Evolutionary conservation across 2,888 invertebrate species (phyloP), one percentile per base, ranked within the genome.

Genomic region (Hydroisotoma schaefferi): DNA sequence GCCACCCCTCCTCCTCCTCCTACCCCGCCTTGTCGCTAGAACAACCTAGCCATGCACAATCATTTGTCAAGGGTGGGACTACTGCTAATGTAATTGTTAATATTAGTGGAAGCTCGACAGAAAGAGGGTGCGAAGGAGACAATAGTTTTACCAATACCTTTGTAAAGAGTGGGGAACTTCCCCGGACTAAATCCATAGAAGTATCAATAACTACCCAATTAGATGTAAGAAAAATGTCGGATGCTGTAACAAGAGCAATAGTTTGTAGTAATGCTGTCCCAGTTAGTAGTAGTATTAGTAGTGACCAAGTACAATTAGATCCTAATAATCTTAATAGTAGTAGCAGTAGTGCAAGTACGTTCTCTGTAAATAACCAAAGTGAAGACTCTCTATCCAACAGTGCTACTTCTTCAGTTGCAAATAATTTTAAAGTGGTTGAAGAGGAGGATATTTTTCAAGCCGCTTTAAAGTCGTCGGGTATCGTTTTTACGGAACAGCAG

Each of bases 381-480:
- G n/a, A 5, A 5, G 5, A 5, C 15, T 15, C n/a, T 5, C 15
- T 8, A 5, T 20, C 5, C 40, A 4, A 15, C 3, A 5, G n/a
- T 5, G 40, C 5, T 5, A 40, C 15, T 40, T 33, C 8, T 15
- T 40, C 40, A 40, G n/a, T n/a, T n/a, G n/a, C n/a, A n/a, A n/a
- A n/a, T n/a, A n/a, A n/a, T n/a, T n/a, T n/a, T n/a, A n/a, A n/a
- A n/a, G n/a, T n/a, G n/a, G 5, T 20, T 40, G 8, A 40, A 15
- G 37, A 12, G 1, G 53, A 58, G 47, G 65, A 66, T 55, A 66
- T 65, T 26, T 65, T 65, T 55, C 48, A 54, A 51, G 51, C 61
- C 33, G 65, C 65, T 22, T 51, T 65, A 20, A 61, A 65, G 27
- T 60, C 59, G 12, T 62, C 61, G 22, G 65, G 65, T 28, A 48